Evolutionary conservation across 2,888 invertebrate species (phyloP), one percentile per base, ranked within the genome.

Genomic region (Lepidocyrtinus sp.): DNA sequence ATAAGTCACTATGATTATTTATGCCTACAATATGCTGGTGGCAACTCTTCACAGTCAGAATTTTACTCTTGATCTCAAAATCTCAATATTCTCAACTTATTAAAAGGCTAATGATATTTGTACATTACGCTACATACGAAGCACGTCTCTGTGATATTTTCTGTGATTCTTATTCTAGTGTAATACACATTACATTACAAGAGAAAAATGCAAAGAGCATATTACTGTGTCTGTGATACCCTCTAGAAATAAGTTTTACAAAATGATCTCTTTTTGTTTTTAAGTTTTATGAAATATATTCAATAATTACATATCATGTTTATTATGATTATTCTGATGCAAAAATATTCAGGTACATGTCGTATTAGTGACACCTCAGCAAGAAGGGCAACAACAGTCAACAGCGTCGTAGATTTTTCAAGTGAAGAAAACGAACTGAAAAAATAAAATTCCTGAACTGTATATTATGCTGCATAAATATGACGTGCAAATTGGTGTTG

Each of bases 281-380:
- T 7, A 15, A 55, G 2, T 55, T 55, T 36, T 36, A 5, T 36
- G 36, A 55, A 7, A n/a, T 12, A 55, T 55, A n/a, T 9, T 12
- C 5, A 36, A 36, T 36, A 36, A n/a, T n/a, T n/a, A n/a, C n/a
- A n/a, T n/a, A n/a, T n/a, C n/a, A n/a, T n/a, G n/a, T n/a, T 36
- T 36, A 65, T 59, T 72, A 64, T 78, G 25, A 19, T 78, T 68
- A 73, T 78, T 78, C 68, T 78, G 78, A 77, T 78, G 67, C 25
- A 65, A 78, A 67, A 73, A 78, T 72, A 78, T 78, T 78, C 78
- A 78, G 78, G 78, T 78, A 65, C 77, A 77, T 78, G 73, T 78
- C 55, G 78, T 78, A 73, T 27, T 78, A 73, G 63, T 78, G 67
- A 73, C 67, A 62, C 78, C 27, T 45, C 78, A 73, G 59, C 65